phyloP scores from a whole-genome alignment of 2,113 vertebrate genomes.

The Pelusios castaneus region DNA sequence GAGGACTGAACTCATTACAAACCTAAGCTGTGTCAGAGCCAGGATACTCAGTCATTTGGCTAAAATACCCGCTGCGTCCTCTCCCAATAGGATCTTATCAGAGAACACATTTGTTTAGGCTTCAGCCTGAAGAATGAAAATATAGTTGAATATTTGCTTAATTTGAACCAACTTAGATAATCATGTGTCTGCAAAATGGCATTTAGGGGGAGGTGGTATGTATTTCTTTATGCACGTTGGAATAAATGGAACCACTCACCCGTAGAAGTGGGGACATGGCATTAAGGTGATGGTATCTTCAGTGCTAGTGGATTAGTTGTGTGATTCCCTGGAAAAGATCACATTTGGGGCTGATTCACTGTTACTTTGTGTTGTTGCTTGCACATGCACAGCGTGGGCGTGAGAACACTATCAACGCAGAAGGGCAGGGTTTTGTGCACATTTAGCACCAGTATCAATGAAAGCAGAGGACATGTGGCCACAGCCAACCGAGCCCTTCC shows the following conservation, averaged over 20 bases:
- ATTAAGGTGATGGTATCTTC: neutral
- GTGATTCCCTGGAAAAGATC: neutral
- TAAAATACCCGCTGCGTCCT: conserved; percentile 43
- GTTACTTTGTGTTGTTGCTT: no score
- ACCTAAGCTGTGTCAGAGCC: conserved; percentile 15
- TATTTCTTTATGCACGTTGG: conserved; percentile 1
- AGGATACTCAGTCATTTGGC: conserved; percentile 57
- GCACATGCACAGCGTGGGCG: neutral
- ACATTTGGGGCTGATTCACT: neutral
- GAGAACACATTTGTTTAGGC: conserved; percentile 38
- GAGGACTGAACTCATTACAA: conserved; percentile 52
- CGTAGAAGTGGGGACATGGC: neutral
- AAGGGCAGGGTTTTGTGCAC: neutral
- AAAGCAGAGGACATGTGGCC: neutral
- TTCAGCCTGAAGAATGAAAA: conserved; percentile 36
- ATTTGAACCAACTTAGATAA: conserved; percentile 39
- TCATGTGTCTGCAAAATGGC: neutral
- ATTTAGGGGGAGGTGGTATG: neutral
- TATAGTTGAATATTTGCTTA: conserved; percentile 19
- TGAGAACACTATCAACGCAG: neutral
- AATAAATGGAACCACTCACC: neutral
- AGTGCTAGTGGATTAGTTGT: fast-evolving
- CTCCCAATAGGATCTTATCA: conserved; percentile 42
- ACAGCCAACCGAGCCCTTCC: neutral
- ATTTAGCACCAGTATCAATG: neutral